Evolutionary conservation across 92 coral and sea anemone species (phyloP), one percentile per base, ranked within the genome.

Genomic region (Heteractis magnifica): DNA sequence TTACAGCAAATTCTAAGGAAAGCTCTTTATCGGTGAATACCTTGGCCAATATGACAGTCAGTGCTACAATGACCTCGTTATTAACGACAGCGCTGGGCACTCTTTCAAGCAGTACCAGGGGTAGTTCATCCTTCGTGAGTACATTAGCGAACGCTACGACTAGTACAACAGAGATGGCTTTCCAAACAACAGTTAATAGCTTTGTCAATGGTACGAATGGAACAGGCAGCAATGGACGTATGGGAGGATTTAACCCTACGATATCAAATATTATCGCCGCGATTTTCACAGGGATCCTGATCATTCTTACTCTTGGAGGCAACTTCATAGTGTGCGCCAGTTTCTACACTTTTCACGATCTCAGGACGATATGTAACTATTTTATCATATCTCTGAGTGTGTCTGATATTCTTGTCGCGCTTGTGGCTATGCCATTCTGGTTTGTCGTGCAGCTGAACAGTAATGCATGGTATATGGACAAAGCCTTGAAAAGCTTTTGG

Each of bases 401-500:
- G 52, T 87, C 98, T n/a, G 99, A 96, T 83, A 83, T 94, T 58
- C 90, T 96, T 11, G 93, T 94, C 20, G 98, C 98, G 0, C 74
- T 72, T 64, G 71, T 88, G 21, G 93, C 91, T 10, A 96, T 96
- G 98, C 99, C 99, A 5, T 85, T 96, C n/a, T 96, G 98, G 95
- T 76, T 96, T 0, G 81, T 86, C 49, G 48, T 90, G 13, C 98
- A 94, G 76, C 81, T 96, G 52, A 82, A 90, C 8, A 72, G 80
- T 52, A 81, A 89, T 49, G 5, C 50, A 0, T 91, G 97, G 97
- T 83, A 76, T 8, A 65, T 78, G 68, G 65, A 58, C 51, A 4
- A 4, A 15, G 51, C 48, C 16, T 79, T 91, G 60, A 89, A 87
- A 79, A 58, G 49, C 34, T 93, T 89, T 56, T 93, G 97, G 97